Evolutionary conservation across 2,797 vertebrate genomes (phyloP).

Genomic region (Iguana delicatissima): DNA sequence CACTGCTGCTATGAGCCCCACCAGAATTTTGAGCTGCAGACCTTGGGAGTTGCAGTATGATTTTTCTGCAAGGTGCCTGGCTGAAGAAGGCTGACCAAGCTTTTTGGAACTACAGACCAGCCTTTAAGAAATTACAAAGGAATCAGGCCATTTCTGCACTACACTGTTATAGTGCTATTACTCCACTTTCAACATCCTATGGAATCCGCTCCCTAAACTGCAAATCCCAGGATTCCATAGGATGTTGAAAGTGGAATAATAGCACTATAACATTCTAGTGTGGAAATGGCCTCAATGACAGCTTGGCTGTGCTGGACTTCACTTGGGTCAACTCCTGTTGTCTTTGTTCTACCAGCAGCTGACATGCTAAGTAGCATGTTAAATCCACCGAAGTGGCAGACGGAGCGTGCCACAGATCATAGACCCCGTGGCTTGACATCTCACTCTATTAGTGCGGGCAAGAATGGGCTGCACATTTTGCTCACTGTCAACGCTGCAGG

Average conservation of each 20-base stretch:
- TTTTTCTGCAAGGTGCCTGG: not conserved
- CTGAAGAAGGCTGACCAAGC: not conserved
- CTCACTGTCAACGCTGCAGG: not conserved
- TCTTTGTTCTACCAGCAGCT: not conserved
- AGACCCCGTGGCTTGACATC: not conserved
- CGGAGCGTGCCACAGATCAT: too few relatives aligned
- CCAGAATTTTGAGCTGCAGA: not conserved
- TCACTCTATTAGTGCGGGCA: not conserved
- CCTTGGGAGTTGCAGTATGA: not conserved
- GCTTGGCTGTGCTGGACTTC: too few relatives aligned
- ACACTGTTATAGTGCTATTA: too few relatives aligned
- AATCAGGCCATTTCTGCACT: too few relatives aligned
- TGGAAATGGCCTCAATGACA: too few relatives aligned
- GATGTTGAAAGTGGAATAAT: too few relatives aligned
- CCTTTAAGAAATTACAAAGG: too few relatives aligned
- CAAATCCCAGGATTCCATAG: too few relatives aligned
- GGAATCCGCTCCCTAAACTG: too few relatives aligned
- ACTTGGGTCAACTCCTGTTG: not conserved
- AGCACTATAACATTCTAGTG: too few relatives aligned
- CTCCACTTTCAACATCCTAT: too few relatives aligned
- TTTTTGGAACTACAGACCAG: too few relatives aligned
- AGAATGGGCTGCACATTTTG: not conserved
- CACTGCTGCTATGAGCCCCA: not conserved
- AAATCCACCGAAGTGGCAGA: not conserved
- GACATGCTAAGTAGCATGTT: not conserved